Base-by-base conservation (phyloP, 2,797 vertebrate genomes). In the Scarus forsteni region DNA sequence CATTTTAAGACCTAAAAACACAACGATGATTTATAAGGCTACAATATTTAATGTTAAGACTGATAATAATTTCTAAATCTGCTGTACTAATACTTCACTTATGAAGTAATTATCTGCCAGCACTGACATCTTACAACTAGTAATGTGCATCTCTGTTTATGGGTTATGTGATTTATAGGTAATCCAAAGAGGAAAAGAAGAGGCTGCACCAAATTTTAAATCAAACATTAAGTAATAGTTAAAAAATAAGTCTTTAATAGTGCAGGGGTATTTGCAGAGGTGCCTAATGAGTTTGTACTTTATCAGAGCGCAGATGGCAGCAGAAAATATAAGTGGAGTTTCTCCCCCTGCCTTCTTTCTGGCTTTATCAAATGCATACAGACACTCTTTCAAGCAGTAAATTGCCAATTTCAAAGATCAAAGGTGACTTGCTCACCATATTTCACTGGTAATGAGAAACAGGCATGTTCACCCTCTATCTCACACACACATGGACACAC, bases 391-490 rank as follows among this genome's bases (percentile, higher is more conserved):
- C 69, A 82, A 73, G 77, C 70, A 77, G 74, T 44, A 85, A 85
- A 84, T 83, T 74, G 75, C 1, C 66, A 60, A 79, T 85, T 88
- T 82, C 61, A 38, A 4, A 75, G 80, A 89, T 91, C 89, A 90
- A 89, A 91, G 75, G 57, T 63, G 11, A 66, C 15, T 39, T 85
- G 52, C 75, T 77, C 59, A 60, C 52, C 57, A 69, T 70, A 73
- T 85, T 85, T 83, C 49, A 42, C 43, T 66, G 15, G 19, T 90
- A 88, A 90, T 86, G 57, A 86, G 73, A 89, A 89, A 85, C 76
- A 89, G 80, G 14, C 79, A 76, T 70, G 67, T 79, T 73, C 74
- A 40, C 44, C 71, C 44, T 61, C 45, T 75, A 36, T 66, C 19
- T 43, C 16, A 46, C 51, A 65, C 59, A 69, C 38, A 51, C 39